phyloP scores from a whole-genome alignment of 2,888 invertebrate genomes.

The Eueremaeus valkanovi region DNA sequence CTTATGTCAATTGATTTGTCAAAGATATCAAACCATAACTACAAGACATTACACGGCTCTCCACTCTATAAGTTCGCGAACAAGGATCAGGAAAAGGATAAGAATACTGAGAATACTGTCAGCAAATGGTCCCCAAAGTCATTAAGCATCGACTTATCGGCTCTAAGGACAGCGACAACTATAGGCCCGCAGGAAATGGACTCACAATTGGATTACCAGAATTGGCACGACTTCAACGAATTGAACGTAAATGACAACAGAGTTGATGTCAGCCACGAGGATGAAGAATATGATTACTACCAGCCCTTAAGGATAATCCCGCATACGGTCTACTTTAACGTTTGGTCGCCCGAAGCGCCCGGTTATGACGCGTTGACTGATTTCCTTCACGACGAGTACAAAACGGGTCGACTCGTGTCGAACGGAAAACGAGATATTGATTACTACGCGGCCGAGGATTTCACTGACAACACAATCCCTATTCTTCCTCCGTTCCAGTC shows the following conservation, averaged over 20 bases:
- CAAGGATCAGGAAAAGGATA: too few species aligned
- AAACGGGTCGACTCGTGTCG: background rate
- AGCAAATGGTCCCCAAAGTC: background rate
- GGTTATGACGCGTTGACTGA: conserved; percentile 32
- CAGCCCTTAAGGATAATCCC: conserved; percentile 23
- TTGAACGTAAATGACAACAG: background rate
- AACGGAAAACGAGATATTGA: conserved; percentile 30
- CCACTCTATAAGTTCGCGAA: background rate
- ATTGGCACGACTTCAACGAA: background rate
- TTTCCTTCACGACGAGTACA: conserved; percentile 23
- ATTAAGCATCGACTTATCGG: conserved; percentile 27
- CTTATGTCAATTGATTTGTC: conserved; percentile 32
- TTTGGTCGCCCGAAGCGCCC: conserved; percentile 25
- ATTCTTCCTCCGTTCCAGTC: background rate
- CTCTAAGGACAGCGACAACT: background rate
- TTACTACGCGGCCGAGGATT: background rate
- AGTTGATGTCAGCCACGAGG: background rate
- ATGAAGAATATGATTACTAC: background rate
- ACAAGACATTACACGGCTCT: background rate
- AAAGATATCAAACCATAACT: background rate
- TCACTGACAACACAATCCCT: background rate
- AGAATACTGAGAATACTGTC: background rate
- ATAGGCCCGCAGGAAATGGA: background rate
- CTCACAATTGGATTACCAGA: background rate
- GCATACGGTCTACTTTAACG: background rate